These are phyloP conservation scores for Eristalis arbustorum DNA, from an alignment of 2,888 invertebrate genomes.

Conservation along the genomic window DNA sequence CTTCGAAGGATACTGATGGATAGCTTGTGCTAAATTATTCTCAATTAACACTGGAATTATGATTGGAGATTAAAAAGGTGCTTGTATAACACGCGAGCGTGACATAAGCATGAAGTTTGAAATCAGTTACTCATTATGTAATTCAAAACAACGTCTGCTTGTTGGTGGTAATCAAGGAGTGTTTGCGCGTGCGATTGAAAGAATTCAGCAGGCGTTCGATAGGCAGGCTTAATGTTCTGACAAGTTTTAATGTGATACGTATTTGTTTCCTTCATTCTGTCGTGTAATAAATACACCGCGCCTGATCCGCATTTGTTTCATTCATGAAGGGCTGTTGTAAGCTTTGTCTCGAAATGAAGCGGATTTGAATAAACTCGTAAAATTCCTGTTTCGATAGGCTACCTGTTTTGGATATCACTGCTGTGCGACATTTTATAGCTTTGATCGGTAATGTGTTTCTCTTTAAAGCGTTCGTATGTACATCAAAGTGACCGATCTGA, in stretches of 20 bases:
- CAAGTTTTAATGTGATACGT: background rate
- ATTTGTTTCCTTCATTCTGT: background rate
- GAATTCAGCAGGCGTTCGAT: background rate
- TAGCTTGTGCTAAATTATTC: conserved; percentile 6
- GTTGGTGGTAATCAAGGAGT: background rate
- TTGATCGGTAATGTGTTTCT: background rate
- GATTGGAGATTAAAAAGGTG: background rate
- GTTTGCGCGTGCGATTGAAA: background rate
- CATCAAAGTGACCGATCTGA: too few relatives aligned
- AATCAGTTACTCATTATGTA: background rate
- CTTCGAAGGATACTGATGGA: conserved; percentile 17
- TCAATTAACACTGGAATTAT: conserved; percentile 1
- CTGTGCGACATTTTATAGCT: background rate
- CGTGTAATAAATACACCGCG: background rate
- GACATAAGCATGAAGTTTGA: background rate
- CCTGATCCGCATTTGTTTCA: background rate
- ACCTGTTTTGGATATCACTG: background rate
- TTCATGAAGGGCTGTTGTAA: background rate
- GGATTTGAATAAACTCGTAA: background rate
- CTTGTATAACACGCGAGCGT: background rate
- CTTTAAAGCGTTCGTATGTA: background rate
- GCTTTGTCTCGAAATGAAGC: background rate
- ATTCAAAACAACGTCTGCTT: background rate
- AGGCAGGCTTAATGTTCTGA: background rate
- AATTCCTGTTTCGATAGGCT: background rate